Conservation (phyloP, 2,113 vertebrate species). For the Todiramphus chloris region DNA sequence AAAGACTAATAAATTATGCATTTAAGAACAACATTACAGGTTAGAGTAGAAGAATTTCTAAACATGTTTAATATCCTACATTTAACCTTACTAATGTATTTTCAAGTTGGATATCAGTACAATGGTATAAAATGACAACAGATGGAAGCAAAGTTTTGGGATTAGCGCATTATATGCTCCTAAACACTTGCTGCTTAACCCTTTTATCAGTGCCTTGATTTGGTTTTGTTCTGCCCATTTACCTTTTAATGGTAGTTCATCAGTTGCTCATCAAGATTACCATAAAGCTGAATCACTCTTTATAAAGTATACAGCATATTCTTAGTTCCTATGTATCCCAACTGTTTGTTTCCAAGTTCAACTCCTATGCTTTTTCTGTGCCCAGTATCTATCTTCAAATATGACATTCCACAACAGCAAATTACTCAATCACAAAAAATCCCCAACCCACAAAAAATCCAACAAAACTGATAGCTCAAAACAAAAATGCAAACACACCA, state of each 20-base stretch:
- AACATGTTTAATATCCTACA: background rate
- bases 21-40: too few relatives aligned
- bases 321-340: background rate
- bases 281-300: background rate
- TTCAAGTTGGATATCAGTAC: background rate
- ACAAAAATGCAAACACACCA: background rate
- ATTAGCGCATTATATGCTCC: fast-evolving
- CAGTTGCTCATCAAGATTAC: background rate
- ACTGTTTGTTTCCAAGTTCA: background rate
- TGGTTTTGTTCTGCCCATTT: background rate
- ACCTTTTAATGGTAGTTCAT: background rate
- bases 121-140: background rate
- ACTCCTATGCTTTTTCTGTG: background rate
- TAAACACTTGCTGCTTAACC: background rate
- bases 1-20: background rate
- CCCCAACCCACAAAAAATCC: background rate
- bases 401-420: background rate
- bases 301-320: background rate
- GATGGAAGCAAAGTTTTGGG: background rate
- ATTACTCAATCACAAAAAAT: background rate
- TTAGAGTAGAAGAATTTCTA: background rate
- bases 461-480: background rate
- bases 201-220: background rate
- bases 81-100: background rate
- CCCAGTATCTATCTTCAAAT: background rate